Conservation (phyloP, 1,140 invertebrate species). For the Dendroctonus ponderosae region DNA sequence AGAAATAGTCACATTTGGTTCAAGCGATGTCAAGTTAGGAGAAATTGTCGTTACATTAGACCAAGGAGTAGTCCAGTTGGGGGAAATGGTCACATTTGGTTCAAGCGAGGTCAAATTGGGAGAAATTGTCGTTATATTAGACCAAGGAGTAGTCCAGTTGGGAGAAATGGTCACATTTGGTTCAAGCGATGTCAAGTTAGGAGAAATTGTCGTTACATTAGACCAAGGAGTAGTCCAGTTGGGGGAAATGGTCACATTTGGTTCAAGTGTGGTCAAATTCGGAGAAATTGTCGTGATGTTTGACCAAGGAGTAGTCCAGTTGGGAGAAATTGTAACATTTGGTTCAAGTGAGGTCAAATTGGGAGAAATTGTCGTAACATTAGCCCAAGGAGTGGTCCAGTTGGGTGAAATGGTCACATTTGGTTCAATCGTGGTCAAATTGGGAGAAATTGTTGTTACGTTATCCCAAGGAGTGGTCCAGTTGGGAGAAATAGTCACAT, state of each 20-base stretch:
- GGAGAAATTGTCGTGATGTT: background rate
- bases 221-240: background rate
- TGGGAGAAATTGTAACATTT: conserved; percentile 1
- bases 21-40: no score
- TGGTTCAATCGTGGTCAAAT: background rate
- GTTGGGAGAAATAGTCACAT: background rate
- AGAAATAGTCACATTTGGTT: no score
- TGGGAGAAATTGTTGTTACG: conserved; percentile 2
- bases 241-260: background rate
- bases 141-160: no score
- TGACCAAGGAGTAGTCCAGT: conserved; percentile 10
- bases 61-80: no score
- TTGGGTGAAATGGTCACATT: background rate
- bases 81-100: no score
- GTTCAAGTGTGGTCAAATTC: background rate
- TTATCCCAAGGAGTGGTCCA: conserved; percentile 6
- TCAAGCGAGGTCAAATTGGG: no score
- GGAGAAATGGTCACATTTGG: no score
- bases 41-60: no score
- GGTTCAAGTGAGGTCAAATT: background rate
- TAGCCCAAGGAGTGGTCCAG: conserved; percentile 7
- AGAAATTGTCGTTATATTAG: no score
- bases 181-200: background rate
- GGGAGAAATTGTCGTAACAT: background rate
- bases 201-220: background rate